phyloP scores from a whole-genome alignment of 2,797 vertebrate genomes.

The Avahi laniger region DNA sequence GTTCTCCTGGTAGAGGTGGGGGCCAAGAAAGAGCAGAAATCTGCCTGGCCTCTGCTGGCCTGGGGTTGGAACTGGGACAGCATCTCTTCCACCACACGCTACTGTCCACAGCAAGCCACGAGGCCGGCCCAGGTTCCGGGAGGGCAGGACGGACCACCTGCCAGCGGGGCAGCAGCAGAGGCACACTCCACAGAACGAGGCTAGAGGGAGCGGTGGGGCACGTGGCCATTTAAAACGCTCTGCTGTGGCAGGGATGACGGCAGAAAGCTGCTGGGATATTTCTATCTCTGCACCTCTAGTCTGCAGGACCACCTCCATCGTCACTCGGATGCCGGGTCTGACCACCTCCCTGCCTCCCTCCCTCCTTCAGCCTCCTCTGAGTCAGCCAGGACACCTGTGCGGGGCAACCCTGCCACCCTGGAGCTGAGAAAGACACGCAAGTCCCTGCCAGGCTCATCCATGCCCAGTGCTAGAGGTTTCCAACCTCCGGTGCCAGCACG shows the following conservation, averaged over 20 bases:
- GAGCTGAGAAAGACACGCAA: not conserved
- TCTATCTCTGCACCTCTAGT: not conserved
- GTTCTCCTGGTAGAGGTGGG: not conserved
- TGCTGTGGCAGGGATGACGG: rapidly evolving
- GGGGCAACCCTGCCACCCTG: rapidly evolving
- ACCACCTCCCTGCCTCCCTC: not conserved
- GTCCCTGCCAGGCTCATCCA: rapidly evolving
- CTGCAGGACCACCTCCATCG: not conserved
- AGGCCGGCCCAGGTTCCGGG: not conserved
- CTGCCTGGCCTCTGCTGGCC: not conserved
- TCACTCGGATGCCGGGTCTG: not conserved
- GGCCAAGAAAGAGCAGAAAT: not conserved
- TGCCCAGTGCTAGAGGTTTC: not conserved
- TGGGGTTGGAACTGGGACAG: not conserved
- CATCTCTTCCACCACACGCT: not conserved
- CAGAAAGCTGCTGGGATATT: rapidly evolving
- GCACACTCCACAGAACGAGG: not conserved
- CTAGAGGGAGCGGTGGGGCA: not conserved
- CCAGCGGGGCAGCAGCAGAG: rapidly evolving
- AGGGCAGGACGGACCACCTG: not conserved
- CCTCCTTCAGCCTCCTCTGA: not conserved
- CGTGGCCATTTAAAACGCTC: rapidly evolving
- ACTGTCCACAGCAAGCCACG: not conserved
- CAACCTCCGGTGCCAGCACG: rapidly evolving
- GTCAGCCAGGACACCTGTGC: not conserved